phyloP scores from a whole-genome alignment of 53 echinoderm and acorn worm species.

The Crossaster papposus region DNA sequence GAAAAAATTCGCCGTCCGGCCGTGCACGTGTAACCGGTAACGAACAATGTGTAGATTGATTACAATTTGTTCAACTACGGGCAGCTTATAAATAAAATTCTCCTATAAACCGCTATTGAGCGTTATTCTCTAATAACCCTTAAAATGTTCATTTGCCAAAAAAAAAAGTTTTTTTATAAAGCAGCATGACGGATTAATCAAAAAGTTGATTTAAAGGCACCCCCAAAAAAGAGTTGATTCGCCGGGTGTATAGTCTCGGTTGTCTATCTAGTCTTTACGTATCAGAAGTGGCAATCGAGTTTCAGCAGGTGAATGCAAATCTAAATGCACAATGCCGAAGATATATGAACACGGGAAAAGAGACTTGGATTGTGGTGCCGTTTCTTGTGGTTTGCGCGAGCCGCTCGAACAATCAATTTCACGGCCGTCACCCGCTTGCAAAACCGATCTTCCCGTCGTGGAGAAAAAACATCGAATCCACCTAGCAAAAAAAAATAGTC shows the following conservation, averaged over 20 bases:
- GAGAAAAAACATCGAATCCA: conserved; percentile 42
- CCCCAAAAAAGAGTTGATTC: not conserved
- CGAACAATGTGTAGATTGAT: no score
- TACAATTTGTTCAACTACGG: no score
- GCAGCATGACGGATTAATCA: no score
- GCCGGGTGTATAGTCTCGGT: no score
- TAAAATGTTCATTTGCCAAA: not conserved
- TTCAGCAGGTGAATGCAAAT: not conserved
- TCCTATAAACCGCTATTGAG: no score
- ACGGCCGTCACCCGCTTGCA: conserved; percentile 16
- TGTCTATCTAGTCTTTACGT: not conserved
- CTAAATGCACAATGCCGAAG: not conserved
- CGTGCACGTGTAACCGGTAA: no score
- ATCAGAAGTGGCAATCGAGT: not conserved
- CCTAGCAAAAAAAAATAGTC: conserved; percentile 41
- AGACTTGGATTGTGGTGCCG: not conserved
- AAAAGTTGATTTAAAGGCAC: not conserved
- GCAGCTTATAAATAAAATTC: no score
- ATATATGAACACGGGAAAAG: not conserved
- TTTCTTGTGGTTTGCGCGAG: not conserved
- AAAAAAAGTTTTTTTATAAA: not conserved
- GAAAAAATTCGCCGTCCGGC: no score
- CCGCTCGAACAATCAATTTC: conserved; percentile 35
- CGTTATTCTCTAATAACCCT: no score
- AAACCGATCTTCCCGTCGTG: conserved; percentile 31